phyloP scores from a whole-genome alignment of 2,888 invertebrate genomes.

The Drosophila glabriapex region DNA sequence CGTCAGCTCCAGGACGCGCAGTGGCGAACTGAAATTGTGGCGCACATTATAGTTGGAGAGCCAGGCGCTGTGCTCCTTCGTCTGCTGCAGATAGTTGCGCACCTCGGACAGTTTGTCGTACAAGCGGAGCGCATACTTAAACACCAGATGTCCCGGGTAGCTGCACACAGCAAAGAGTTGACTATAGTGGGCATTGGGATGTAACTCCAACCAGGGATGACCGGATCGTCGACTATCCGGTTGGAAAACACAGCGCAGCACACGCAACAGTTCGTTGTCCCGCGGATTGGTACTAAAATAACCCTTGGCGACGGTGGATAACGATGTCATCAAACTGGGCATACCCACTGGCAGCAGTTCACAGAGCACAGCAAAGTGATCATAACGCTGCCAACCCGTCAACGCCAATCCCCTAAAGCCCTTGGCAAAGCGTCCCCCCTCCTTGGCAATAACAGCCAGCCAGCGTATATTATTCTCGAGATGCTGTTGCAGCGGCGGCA shows the following conservation, averaged over 20 bases:
- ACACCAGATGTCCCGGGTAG: slow-evolving; percentile 88
- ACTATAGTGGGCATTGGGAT: slow-evolving; percentile 87
- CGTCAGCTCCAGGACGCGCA: slow-evolving; percentile 88
- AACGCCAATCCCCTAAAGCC: slow-evolving; percentile 84
- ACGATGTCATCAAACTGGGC: slow-evolving; percentile 88
- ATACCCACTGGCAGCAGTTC: slow-evolving; percentile 89
- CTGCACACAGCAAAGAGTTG: slow-evolving; percentile 89
- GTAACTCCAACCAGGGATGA: slow-evolving; percentile 87
- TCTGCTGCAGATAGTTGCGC: slow-evolving; percentile 83
- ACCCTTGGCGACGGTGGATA: slow-evolving; percentile 88
- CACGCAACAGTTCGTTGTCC: slow-evolving; percentile 85
- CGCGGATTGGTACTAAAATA: slow-evolving; percentile 87
- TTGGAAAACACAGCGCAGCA: slow-evolving; percentile 87
- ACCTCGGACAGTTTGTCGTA: slow-evolving; percentile 84
- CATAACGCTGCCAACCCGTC: slow-evolving; percentile 87
- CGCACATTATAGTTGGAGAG: slow-evolving; percentile 90
- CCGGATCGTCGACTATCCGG: slow-evolving; percentile 84
- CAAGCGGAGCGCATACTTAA: slow-evolving; percentile 85
- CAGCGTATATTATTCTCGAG: slow-evolving; percentile 90
- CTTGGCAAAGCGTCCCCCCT: slow-evolving; percentile 86
- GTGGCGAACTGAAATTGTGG: slow-evolving; percentile 89
- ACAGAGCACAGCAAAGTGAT: slow-evolving; percentile 90
- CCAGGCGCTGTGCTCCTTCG: slow-evolving; percentile 87
- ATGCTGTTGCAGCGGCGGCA: slow-evolving; percentile 89
- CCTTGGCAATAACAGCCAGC: slow-evolving; percentile 89